phyloP scores from a whole-genome alignment of 2,888 invertebrate species.

The Brachyptera putata region DNA sequence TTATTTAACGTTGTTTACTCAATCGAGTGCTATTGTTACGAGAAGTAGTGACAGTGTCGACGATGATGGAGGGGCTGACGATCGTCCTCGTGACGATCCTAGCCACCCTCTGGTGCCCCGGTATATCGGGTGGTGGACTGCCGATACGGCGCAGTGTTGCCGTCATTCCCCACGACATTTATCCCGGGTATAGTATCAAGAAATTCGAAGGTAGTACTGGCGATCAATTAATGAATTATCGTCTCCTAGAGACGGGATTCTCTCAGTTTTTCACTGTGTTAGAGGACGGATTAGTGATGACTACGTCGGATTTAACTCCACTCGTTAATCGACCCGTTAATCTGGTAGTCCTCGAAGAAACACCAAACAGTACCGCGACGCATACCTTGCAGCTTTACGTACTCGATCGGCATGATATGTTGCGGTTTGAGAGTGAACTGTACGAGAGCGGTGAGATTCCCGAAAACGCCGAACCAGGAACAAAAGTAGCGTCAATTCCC shows the following conservation, averaged over 20 bases:
- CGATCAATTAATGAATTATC: constrained; percentile 48
- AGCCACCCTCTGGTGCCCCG: constrained; percentile 18
- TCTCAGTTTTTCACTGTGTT: constrained; percentile 83
- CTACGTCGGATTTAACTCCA: constrained; percentile 78
- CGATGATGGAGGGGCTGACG: constrained; percentile 18
- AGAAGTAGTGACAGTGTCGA: too few relatives aligned
- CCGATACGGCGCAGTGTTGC: constrained; percentile 40
- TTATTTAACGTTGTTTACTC: too few relatives aligned
- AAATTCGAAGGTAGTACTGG: constrained; percentile 56
- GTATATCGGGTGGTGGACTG: constrained; percentile 13
- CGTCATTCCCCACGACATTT: constrained; percentile 83
- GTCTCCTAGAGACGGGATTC: constrained; percentile 71
- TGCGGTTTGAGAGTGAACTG: constrained; percentile 64
- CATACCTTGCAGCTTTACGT: constrained; percentile 79
- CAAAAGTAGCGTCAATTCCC: constrained; percentile 66
- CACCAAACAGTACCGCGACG: constrained; percentile 71
- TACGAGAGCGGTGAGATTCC: constrained; percentile 62
- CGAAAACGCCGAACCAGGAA: constrained; percentile 73
- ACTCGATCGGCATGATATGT: constrained; percentile 75
- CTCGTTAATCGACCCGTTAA: constrained; percentile 77
- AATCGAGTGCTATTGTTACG: too few relatives aligned
- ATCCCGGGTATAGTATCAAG: constrained; percentile 83
- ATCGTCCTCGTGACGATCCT: constrained; percentile 20
- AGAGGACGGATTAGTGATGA: constrained; percentile 86
- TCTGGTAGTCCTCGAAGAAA: constrained; percentile 75